Evolutionary conservation across 2,797 vertebrate species (phyloP), one percentile per base, ranked within the genome.

Genomic region (Ptychadena robeensis): DNA sequence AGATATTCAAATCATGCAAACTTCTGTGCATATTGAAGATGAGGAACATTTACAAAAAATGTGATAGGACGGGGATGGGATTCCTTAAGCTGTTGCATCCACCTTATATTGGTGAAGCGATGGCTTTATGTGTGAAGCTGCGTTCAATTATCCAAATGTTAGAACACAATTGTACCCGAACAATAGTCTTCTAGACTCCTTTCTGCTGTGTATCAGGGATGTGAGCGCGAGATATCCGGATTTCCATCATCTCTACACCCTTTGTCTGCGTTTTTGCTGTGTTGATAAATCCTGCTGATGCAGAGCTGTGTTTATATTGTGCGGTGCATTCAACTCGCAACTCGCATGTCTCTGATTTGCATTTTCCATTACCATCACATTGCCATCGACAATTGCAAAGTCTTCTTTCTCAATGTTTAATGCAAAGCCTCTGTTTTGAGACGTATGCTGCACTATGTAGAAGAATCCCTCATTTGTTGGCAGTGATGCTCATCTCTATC

Each of bases 121-220:
- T 5, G 18, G 15, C 44, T 53, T 53, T 53, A 7, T 22, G 18
- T 48, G 44, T n/a, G 8, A 1, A 22, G 18, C 8, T 38, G 14
- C 18, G 11, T 18, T 53, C 4, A 4, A 38, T 69, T 25, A 12
- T 69, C 11, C 9, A 10, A 69, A 25, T 25, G 31, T 7, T 32
- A 68, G 34, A 68, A 12, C 30, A 68, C 34, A 37, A 35, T 38
- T 38, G 1, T 5, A 37, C 10, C 32, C 65, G n/a, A n/a, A 35
- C 18, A 67, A 35, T 67, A 9, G 32, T 34, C n/a, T 53, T 53
- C 35, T 35, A 67, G 34, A 67, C 15, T 12, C 2, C 31, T 2
- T 67, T n/a, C 15, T 67, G 10, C 31, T 35, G 32, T 37, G 14
- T 69, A 69, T 69, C 35, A 37, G 65, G 34, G 30, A 69, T 69